Percentiles rank a stretch among this genome's conserved stretches.
Conservation (phyloP, 1,140 invertebrate genomes). For the Brachionus plicatilis region DNA sequence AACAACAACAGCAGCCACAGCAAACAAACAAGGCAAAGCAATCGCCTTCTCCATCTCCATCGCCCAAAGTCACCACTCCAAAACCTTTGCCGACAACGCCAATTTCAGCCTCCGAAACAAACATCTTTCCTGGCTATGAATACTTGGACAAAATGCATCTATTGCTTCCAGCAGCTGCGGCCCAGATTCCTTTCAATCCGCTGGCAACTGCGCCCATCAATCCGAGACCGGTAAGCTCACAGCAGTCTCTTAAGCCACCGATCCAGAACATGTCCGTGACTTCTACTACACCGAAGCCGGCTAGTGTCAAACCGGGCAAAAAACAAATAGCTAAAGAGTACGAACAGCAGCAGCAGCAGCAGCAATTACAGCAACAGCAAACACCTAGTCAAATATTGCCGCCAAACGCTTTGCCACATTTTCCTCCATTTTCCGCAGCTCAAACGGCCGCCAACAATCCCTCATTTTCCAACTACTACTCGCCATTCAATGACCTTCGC, state of each 20-base stretch:
- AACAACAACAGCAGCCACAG: background rate
- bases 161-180: background rate
- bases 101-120: background rate
- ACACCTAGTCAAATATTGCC: background rate
- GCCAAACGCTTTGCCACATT: background rate
- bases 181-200: background rate
- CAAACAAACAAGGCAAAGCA: background rate
- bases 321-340: conserved; percentile 34
- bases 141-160: conserved; percentile 18
- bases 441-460: background rate
- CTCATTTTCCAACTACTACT: background rate
- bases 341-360: conserved; percentile 6
- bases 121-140: background rate
- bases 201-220: background rate
- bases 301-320: background rate
- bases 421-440: background rate
- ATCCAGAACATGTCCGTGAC: background rate
- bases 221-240: background rate
- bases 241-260: background rate
- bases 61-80: background rate
- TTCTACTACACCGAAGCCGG: background rate
- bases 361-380: background rate
- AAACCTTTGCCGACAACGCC: background rate
- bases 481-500: conserved; percentile 2
- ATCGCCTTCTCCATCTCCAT: conserved; percentile 17